Conservation (phyloP, 2,113 vertebrate species). For the Forbesichthys papilliferus region DNA sequence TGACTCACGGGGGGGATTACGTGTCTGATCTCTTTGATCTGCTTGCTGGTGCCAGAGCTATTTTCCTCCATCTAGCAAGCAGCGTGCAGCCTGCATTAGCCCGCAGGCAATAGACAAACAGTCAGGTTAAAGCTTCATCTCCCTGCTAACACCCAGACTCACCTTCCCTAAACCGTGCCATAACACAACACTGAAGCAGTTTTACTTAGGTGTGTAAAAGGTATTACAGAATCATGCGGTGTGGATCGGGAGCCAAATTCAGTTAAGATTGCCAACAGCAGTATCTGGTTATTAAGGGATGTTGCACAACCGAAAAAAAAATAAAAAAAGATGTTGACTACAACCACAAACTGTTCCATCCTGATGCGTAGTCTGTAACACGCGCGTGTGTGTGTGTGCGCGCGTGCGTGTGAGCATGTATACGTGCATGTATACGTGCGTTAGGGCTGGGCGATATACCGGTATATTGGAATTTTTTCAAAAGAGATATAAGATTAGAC, state of each 20-base stretch:
- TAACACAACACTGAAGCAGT: slow-evolving; percentile 1
- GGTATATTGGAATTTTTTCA: too few species aligned
- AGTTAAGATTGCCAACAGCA: slow-evolving; percentile 54
- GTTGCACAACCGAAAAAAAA: slow-evolving; percentile 71
- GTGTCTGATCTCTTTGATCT: slow-evolving; percentile 73
- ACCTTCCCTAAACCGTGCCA: slow-evolving; percentile 30
- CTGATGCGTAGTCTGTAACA: neutral
- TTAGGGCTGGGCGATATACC: too few species aligned
- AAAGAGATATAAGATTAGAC: too few species aligned
- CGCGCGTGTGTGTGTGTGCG: neutral
- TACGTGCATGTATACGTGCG: too few species aligned
- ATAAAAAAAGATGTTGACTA: slow-evolving; percentile 18
- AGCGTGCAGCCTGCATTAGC: slow-evolving; percentile 42
- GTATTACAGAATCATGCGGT: slow-evolving; percentile 32
- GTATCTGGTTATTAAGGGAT: slow-evolving; percentile 62
- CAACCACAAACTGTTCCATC: too few species aligned
- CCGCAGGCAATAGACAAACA: slow-evolving; percentile 42
- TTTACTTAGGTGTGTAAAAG: slow-evolving; percentile 10
- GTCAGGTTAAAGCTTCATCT: slow-evolving; percentile 50
- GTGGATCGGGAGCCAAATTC: slow-evolving; percentile 46
- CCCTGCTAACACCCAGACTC: slow-evolving; percentile 37
- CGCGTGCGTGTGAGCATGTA: neutral
- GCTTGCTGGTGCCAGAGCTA: slow-evolving; percentile 57
- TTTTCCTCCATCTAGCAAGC: slow-evolving; percentile 56
- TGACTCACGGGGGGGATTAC: slow-evolving; percentile 76